Percentiles rank a stretch among this genome's conserved stretches.
Conservation (phyloP, 1,140 invertebrate genomes). For the Dolichoris vasculosae region DNA sequence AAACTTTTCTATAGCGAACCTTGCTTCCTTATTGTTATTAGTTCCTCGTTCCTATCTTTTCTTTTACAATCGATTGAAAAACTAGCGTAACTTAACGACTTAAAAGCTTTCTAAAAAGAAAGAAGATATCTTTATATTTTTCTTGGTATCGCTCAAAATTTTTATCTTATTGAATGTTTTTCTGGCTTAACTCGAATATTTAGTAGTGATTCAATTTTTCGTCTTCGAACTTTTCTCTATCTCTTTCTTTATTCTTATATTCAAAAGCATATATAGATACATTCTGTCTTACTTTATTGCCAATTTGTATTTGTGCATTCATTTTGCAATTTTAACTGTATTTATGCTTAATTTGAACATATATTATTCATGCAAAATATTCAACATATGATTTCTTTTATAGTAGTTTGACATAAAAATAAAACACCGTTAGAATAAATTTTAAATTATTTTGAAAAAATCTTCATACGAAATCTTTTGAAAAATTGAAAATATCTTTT, state of each 20-base stretch:
- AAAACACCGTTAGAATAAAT: too few relatives aligned
- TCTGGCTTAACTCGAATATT: not conserved
- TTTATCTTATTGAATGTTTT: not conserved
- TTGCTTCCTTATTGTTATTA: not conserved
- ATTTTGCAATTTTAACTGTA: too few relatives aligned
- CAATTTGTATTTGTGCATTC: too few relatives aligned
- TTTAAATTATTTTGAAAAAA: too few relatives aligned
- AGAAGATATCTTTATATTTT: slow-evolving; percentile 19
- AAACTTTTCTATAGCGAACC: not conserved
- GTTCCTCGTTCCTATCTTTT: not conserved
- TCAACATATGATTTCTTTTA: too few relatives aligned
- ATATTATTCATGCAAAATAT: too few relatives aligned
- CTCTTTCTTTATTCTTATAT: not conserved
- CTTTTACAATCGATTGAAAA: not conserved
- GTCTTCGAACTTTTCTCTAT: not conserved
- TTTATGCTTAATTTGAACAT: too few relatives aligned
- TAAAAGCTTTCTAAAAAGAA: slow-evolving; percentile 26
- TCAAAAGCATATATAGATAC: too few relatives aligned
- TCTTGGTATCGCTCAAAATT: not conserved
- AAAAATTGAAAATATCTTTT: too few relatives aligned
- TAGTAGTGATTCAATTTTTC: not conserved
- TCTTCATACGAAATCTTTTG: too few relatives aligned
- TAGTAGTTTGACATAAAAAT: too few relatives aligned
- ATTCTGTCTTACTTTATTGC: too few relatives aligned
- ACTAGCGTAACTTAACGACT: not conserved